Evolutionary conservation across 2,888 invertebrate species (phyloP), one percentile per base, ranked within the genome.

Genomic region (Clanis bilineata): DNA sequence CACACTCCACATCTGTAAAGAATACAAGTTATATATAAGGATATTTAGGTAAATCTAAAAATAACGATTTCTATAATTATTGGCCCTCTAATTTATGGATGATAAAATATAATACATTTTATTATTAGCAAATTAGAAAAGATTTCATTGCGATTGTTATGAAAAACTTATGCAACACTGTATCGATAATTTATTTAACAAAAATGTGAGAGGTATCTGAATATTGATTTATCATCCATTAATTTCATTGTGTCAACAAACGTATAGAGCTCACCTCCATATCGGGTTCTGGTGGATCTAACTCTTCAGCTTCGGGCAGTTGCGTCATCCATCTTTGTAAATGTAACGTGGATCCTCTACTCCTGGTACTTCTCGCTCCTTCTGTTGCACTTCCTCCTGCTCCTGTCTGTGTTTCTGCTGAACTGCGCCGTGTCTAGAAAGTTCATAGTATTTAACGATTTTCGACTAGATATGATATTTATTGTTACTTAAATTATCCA

Each of bases 301-400:
- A 66, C 59, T 92, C 92, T 66, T 94, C 93, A 55, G 93, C 90
- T 66, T 95, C 95, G 56, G 96, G 93, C 63, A 96, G 94, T 3
- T 95, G 95, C 62, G 95, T 95, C 95, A 96, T 96, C 96, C 96
- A 96, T 73, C 95, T 94, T 66, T 96, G 96, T 67, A 96, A 87
- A 72, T 96, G 96, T 56, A 96, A 82, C 0, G 96, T 95, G 60
- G 95, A 95, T 15, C 95, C 95, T 79, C 94, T 95, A 72, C 95
- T 94, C 56, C 94, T 93, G 0, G 80, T 82, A 68, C 93, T 93
- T 51, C 88, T 77, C 1, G 85, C 85, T 6, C 85, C 87, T 64
- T 88, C 90, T 3, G 82, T 83, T 1, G 81, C 83, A 72, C 89
- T 90, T 0, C 90, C 89, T 1, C 77, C 86, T 15, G 75, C 87